phyloP scores from a whole-genome alignment of 2,797 vertebrate species.

The Diplodus sargus region DNA sequence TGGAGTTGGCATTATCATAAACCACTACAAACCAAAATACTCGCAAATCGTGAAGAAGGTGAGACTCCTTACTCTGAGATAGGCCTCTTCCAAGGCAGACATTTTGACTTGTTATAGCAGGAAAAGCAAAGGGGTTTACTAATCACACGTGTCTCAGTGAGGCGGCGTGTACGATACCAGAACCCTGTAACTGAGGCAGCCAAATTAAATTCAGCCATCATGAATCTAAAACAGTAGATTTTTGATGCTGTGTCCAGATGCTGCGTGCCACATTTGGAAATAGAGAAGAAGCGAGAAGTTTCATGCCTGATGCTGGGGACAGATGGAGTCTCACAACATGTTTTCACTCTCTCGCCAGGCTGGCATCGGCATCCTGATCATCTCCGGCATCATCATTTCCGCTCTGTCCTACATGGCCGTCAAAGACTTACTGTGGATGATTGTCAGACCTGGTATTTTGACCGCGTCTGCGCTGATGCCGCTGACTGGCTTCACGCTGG shows the following conservation, averaged over 20 bases:
- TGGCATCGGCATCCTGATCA: constrained; percentile 78
- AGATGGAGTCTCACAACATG: neutral
- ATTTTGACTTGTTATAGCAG: neutral
- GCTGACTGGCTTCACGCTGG: constrained; percentile 84
- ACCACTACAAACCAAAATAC: constrained; percentile 86
- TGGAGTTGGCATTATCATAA: constrained; percentile 84
- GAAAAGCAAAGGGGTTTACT: neutral
- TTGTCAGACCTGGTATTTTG: constrained; percentile 82
- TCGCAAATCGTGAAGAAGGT: constrained; percentile 83
- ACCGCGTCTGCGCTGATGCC: constrained; percentile 86
- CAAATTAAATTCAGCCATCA: neutral
- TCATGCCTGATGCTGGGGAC: neutral
- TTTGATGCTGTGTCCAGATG: neutral
- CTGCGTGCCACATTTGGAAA: constrained; percentile 1
- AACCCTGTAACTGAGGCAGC: constrained; percentile 2
- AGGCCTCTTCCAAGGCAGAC: neutral
- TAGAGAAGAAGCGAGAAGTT: neutral
- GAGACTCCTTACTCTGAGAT: constrained; percentile 49
- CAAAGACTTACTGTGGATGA: constrained; percentile 70
- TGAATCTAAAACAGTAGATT: neutral
- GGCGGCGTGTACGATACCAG: neutral
- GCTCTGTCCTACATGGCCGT: constrained; percentile 71
- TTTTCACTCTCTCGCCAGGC: constrained; percentile 70
- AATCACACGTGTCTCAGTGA: neutral
- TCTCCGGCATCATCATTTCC: constrained; percentile 65